These are phyloP conservation scores for Eidolon dupreanum DNA, from an alignment of 2,797 vertebrate genomes.

Conservation along the genomic window DNA sequence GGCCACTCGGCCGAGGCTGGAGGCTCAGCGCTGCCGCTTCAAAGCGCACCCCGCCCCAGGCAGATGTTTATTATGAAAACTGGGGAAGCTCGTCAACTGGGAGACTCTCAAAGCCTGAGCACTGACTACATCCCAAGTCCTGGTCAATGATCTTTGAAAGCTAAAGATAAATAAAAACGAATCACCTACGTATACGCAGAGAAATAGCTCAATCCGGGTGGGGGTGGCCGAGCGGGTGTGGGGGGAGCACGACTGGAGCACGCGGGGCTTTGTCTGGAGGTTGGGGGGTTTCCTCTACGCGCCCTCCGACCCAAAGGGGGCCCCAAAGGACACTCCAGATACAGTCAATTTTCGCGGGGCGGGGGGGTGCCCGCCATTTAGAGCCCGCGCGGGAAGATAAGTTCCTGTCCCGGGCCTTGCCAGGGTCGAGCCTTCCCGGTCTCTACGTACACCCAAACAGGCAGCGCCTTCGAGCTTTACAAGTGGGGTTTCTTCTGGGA, in stretches of 20 bases:
- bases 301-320: background rate
- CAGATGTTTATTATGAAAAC: background rate
- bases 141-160: background rate
- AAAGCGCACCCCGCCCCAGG: background rate
- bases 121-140: background rate
- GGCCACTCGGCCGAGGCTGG: background rate
- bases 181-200: background rate
- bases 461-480: background rate
- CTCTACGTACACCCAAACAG: background rate
- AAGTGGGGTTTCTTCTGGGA: background rate
- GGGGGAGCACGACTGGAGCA: background rate
- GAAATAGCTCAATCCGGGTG: background rate
- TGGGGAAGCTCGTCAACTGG: background rate
- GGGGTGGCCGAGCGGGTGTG: background rate
- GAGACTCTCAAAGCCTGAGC: background rate
- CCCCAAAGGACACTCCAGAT: background rate
- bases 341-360: background rate
- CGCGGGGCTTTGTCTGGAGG: background rate
- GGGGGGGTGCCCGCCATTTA: background rate
- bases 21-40: background rate
- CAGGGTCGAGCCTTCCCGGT: background rate
- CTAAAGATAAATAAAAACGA: background rate
- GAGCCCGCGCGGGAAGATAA: background rate
- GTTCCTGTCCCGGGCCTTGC: background rate
- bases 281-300: background rate